phyloP scores from a whole-genome alignment of 2,888 invertebrate genomes.

The Hoplodrina blanda region DNA sequence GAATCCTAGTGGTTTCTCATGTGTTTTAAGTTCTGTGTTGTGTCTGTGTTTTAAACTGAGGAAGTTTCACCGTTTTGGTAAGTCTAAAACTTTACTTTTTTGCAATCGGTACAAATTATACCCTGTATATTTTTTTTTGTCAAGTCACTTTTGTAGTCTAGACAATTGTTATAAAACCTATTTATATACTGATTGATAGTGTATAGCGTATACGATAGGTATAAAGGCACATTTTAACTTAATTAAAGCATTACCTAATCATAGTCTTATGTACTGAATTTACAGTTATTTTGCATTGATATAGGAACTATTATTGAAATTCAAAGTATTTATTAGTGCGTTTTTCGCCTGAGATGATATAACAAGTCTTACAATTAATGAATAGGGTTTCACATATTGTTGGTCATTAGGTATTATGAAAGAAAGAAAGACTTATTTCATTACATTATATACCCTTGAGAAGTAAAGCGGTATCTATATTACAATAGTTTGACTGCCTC shows the following conservation, averaged over 20 bases:
- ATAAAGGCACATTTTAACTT: constrained; percentile 27
- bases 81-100: constrained; percentile 46
- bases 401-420: background rate
- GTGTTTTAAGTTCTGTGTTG: constrained; percentile 77
- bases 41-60: constrained; percentile 77
- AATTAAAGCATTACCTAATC: constrained; percentile 26
- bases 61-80: constrained; percentile 69
- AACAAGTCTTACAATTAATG: too few relatives aligned
- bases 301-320: background rate
- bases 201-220: background rate
- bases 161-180: constrained; percentile 24
- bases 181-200: constrained; percentile 34
- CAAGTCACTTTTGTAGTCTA: constrained; percentile 24
- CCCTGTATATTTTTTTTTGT: background rate
- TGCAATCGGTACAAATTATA: background rate
- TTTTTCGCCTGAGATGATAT: too few relatives aligned
- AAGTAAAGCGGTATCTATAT: background rate
- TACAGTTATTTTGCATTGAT: background rate
- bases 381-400: too few relatives aligned
- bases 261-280: background rate
- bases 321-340: too few relatives aligned
- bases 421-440: constrained; percentile 1
- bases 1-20: constrained; percentile 73
- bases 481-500: too few relatives aligned
- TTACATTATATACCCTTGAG: background rate